These are phyloP conservation scores for Laothoe populi DNA, from an alignment of 2,888 invertebrate genomes.

Conservation along the genomic window DNA sequence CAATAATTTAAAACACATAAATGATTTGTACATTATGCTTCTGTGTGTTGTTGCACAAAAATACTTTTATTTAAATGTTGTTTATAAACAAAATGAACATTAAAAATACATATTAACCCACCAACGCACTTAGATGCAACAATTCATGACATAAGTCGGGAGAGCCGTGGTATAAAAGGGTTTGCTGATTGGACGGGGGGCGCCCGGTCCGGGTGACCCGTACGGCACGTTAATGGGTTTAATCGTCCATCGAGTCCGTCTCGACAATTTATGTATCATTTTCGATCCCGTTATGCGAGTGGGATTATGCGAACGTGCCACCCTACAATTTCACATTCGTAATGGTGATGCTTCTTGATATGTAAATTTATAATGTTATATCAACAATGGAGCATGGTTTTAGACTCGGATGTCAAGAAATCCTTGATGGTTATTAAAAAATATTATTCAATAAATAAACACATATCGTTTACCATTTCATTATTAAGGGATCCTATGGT, in stretches of 20 bases:
- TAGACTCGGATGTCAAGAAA: not conserved
- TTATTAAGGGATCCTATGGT: too few relatives aligned
- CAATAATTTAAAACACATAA: too few relatives aligned
- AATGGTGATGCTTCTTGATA: conserved; percentile 69
- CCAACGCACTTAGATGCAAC: conserved; percentile 29
- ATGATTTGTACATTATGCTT: too few relatives aligned
- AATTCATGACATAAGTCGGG: conserved; percentile 31
- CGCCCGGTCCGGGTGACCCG: conserved; percentile 68
- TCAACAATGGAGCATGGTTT: conserved; percentile 48
- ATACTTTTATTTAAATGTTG: not conserved
- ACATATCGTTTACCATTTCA: too few relatives aligned
- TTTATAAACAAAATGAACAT: not conserved
- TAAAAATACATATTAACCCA: conserved; percentile 1
- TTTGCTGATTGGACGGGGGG: conserved; percentile 76
- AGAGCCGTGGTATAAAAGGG: conserved; percentile 59
- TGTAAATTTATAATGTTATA: conserved; percentile 67
- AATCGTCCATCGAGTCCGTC: conserved; percentile 80
- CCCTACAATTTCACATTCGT: conserved; percentile 61
- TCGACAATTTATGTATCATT: conserved; percentile 83
- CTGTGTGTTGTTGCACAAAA: too few relatives aligned
- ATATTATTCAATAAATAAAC: too few relatives aligned
- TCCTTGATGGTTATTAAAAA: too few relatives aligned
- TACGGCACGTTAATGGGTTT: conserved; percentile 80
- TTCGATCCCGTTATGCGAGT: conserved; percentile 81
- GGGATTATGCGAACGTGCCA: conserved; percentile 71